Base-by-base conservation (phyloP, 2,888 invertebrate species). In the Malacosoma neustria region DNA sequence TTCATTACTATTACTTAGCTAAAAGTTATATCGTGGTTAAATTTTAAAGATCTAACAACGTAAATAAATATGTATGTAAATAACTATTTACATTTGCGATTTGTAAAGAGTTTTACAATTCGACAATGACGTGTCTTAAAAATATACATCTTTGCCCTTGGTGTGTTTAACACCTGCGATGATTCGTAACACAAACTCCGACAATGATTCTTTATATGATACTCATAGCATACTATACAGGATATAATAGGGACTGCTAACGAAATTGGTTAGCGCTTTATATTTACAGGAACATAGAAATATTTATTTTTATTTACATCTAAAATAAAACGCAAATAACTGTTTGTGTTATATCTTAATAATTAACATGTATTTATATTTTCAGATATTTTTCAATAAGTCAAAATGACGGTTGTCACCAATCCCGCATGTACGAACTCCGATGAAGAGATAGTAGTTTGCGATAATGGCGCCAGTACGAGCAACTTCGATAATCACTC, bases 151-250 rank as follows among this genome's bases (percentile, higher is more conserved):
- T 54, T 57, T 72, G 69, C 72, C 80, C 81, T 82, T 82, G 81
- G 64, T 59, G 46, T 61, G 51, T 61, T 81, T 81, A 77, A 62
- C 82, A 72, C 74, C 43, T 70, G 47, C 37, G 53, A 56, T 59
- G 67, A 73, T 68, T 72, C 59, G 57, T 68, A 66, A 56, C 53
- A 63, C 65, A 68, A 63, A 61, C 69, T 53, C 51, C 63, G 52
- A 57, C 80, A 82, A 82, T 71, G 74, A 81, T 68, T 70, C 81
- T 73, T 77, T 76, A 79, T 74, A 69, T 61, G 68, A 67, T 61
- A 61, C 55, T 72, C 62, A 76, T 73, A 72, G 5, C 9, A 22
- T 59, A 57, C 68, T 56, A 61, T 57, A 65, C 51, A 60, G 54
- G 63, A 61, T 60, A 65, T 72, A 70, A 77, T 66, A 68, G 59